A percentile compares a stretch with the other conserved stretches of the same genome.
Evolutionary conservation across 2,797 vertebrate genomes (phyloP).

Genomic region (Myotis vivesi): DNA sequence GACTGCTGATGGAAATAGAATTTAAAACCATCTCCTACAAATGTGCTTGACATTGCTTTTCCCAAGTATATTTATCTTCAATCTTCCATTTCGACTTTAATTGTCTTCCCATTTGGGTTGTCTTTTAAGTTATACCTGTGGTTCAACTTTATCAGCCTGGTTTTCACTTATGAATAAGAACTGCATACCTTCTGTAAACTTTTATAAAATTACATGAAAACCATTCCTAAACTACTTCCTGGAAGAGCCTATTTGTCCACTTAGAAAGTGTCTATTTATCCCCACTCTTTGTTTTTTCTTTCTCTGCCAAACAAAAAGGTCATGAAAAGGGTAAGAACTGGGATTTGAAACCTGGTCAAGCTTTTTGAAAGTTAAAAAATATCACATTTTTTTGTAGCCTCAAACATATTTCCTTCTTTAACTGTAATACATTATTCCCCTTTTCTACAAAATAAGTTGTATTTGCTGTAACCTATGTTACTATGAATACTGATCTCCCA

Average conservation of each 20-base stretch:
- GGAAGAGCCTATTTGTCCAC: slow-evolving; percentile 10
- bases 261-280: neutral
- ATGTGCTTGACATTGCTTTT: slow-evolving; percentile 43
- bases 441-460: neutral
- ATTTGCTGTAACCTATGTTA: neutral
- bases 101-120: slow-evolving; percentile 41
- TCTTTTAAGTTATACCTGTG: slow-evolving; percentile 23
- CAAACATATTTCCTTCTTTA: slow-evolving; percentile 3
- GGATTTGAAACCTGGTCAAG: neutral
- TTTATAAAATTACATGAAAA: slow-evolving; percentile 46
- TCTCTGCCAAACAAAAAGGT: slow-evolving; percentile 32
- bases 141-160: neutral
- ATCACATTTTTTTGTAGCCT: neutral
- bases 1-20: neutral
- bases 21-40: slow-evolving; percentile 48
- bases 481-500: neutral
- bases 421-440: neutral
- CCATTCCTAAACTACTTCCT: slow-evolving; percentile 27
- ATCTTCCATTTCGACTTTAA: slow-evolving; percentile 56
- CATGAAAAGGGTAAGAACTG: neutral
- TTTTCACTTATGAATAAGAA: slow-evolving; percentile 33
- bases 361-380: slow-evolving; percentile 41
- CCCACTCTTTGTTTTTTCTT: neutral
- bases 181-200: neutral
- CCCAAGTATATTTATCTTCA: slow-evolving; percentile 39